Evolutionary conservation across 2,888 invertebrate species (phyloP), one percentile per base, ranked within the genome.

Genomic region (Dicycla oo): DNA sequence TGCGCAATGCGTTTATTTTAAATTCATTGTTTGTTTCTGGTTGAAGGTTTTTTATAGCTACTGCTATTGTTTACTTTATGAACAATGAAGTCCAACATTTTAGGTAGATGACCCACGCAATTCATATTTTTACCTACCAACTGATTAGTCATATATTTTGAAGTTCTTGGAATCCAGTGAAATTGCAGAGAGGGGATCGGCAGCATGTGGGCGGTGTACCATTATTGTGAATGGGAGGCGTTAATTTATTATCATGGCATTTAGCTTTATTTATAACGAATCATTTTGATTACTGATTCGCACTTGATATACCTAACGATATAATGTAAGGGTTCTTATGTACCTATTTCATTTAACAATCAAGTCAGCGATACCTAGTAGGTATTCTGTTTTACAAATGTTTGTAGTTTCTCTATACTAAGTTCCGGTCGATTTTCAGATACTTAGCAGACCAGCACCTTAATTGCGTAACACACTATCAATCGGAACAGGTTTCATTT

Each of bases 211-310:
- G 94, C 94, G 94, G 89, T 76, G 82, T 78, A 86, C 88, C 87
- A 87, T 88, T 89, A 89, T 89, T 89, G 90, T 88, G 89, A 89
- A 91, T 93, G 93, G 94, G 93, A 94, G 95, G 95, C 92, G 94
- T 94, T 94, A 92, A 94, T 94, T 93, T 94, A 94, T 93, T 91
- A 88, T 87, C 80, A 87, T 86, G 83, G 80, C 87, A 88, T 88
- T 88, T 87, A 85, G 82, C 80, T 88, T 86, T 85, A 87, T 87
- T 89, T 88, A 88, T 88, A 71, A 75, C 82, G 82, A 86, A 86
- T 85, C 84, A 83, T 86, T 83, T 75, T 64, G 70, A 80, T 80
- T 71, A 72, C 73, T 73, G 76, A 79, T 77, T 68, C 66, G 57
- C 64, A 83, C 75, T 82, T 86, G 62, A 61, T 70, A 40, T 79